phyloP scores from a whole-genome alignment of 1,140 invertebrate genomes.

The Dendrolimus kikuchii region DNA sequence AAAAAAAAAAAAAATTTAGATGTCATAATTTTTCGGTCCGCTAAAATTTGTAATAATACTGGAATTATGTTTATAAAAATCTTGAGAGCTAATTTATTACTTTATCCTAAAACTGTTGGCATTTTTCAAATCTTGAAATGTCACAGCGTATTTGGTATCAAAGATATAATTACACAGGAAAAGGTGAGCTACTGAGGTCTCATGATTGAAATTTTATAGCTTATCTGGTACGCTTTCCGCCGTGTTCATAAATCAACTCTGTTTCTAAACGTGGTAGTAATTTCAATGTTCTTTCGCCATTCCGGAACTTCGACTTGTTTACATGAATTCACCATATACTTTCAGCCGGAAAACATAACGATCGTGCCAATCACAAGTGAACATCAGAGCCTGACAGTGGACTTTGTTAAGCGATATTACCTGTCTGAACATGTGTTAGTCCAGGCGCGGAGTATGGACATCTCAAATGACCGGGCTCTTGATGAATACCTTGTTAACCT shows the following conservation, averaged over 20 bases:
- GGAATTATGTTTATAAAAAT: too few species aligned
- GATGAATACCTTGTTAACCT: conserved; percentile 44
- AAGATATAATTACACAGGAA: conserved; percentile 38
- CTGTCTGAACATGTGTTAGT: conserved; percentile 43
- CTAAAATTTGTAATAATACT: too few species aligned
- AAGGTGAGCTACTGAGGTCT: conserved; percentile 25
- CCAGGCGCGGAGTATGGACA: conserved; percentile 30
- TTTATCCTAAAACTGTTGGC: not conserved
- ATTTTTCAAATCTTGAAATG: conserved; percentile 15
- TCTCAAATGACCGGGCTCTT: conserved; percentile 37
- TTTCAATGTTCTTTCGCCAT: too few species aligned
- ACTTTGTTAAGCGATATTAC: conserved; percentile 39
- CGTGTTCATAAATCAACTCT: too few species aligned
- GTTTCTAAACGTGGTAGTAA: too few species aligned
- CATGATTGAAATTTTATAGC: not conserved
- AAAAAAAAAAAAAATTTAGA: too few species aligned
- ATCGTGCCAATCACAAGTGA: conserved; percentile 24
- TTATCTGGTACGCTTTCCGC: too few species aligned
- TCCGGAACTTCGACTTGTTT: too few species aligned
- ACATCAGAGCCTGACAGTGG: conserved; percentile 30
- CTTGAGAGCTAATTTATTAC: too few species aligned
- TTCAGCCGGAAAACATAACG: conserved; percentile 33
- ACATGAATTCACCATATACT: conserved; percentile 1
- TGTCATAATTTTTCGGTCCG: too few species aligned
- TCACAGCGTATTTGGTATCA: conserved; percentile 46